Evolutionary conservation across 2,113 vertebrate species (phyloP).

Genomic region (Dipodomys spectabilis): DNA sequence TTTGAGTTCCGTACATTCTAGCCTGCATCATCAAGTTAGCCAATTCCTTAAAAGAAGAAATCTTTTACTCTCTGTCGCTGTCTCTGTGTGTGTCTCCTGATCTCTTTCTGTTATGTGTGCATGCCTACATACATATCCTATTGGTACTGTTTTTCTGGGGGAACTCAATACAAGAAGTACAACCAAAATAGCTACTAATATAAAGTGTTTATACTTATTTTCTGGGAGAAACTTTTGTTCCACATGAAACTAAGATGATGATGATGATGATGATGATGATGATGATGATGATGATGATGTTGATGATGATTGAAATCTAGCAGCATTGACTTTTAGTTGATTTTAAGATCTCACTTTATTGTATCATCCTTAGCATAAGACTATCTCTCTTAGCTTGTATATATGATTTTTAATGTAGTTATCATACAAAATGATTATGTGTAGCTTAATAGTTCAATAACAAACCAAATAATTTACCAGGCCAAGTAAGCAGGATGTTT

Average conservation of each 20-base stretch:
- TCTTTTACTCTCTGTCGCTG: background rate
- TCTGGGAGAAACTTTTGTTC: slow-evolving; percentile 10
- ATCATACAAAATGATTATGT: slow-evolving; percentile 1
- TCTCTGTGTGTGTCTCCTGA: background rate
- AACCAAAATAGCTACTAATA: background rate
- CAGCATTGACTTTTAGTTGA: background rate
- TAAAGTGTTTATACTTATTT: background rate
- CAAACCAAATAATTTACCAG: slow-evolving; percentile 57
- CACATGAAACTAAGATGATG: background rate
- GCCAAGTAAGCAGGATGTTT: slow-evolving; percentile 69
- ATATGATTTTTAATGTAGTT: slow-evolving; percentile 7
- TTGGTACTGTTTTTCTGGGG: slow-evolving; percentile 1
- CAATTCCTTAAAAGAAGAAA: slow-evolving; percentile 10
- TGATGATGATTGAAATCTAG: background rate
- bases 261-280: background rate
- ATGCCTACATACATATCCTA: background rate
- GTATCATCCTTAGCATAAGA: background rate
- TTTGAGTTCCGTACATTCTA: background rate
- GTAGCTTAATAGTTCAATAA: background rate
- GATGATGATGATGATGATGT: no score
- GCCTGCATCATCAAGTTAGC: background rate
- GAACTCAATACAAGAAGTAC: background rate
- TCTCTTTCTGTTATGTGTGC: background rate
- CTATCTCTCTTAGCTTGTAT: background rate
- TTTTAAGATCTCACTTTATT: background rate